Evolutionary conservation across 2,113 vertebrate genomes (phyloP), one percentile per base, ranked within the genome.

Genomic region (Cyanoderma ruficeps): DNA sequence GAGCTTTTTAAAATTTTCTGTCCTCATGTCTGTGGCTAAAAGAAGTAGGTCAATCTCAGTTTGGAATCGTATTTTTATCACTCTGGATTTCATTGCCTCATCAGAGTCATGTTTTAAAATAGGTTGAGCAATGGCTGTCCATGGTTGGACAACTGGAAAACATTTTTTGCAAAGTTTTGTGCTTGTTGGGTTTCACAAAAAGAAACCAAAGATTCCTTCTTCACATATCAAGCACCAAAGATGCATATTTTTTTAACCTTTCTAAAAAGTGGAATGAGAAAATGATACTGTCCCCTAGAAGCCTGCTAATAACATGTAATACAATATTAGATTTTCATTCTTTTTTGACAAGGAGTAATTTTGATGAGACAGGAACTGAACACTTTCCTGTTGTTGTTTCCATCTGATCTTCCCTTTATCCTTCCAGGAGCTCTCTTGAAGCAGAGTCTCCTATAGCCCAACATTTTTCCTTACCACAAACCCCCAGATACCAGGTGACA

Each of bases 91-190:
- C 82, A 37, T 60, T 79, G 9, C 5, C 46, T 85, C 31, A 41
- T 79, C 69, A 83, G n/a, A 49, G 31, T 65, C 44, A 70, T 31
- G 33, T 56, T 94, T 91, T 61, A 82, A 82, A 84, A 39, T 27
- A 76, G 3, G 0, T 6, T 67, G 25, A 94, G 60, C 0, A 3
- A 31, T 41, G 37, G 1, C 10, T 18, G 8, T 39, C 60, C 12
- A 5, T 47, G n/a, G n/a, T 27, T 56, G 39, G n/a, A 65, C 6
- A 80, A 74, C 37, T 44, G 10, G 15, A 76, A 63, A 88, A 56
- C 11, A 13, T 16, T 0, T 13, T 57, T 82, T 41, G 12, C 11
- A 47, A 61, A 24, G 4, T 39, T 87, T 87, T 75, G 12, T 77
- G 44, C 7, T 56, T 39, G 13, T 63, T 87, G 39, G 4, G 3